phyloP scores from a whole-genome alignment of 2,888 invertebrate genomes.

The Eurytoma californica region DNA sequence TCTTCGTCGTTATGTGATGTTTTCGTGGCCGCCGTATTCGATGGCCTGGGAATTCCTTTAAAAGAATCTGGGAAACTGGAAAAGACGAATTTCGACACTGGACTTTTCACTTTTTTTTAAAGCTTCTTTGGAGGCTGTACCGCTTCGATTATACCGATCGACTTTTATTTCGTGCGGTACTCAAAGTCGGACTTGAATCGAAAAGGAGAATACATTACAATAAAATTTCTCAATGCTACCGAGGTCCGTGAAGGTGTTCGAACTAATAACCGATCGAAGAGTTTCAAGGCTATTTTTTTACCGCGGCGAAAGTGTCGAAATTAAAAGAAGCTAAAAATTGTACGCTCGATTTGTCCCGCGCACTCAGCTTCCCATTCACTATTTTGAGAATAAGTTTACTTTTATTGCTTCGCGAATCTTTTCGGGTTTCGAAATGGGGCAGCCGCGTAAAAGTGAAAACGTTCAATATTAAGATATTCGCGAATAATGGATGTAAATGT shows the following conservation, averaged over 20 bases:
- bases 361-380: not conserved
- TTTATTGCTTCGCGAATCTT: conserved; percentile 15
- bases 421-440: conserved; percentile 1
- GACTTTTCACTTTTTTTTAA: not conserved
- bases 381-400: not conserved
- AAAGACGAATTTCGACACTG: not conserved
- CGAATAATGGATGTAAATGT: conserved; percentile 26
- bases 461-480: conserved; percentile 18
- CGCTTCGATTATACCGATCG: too few relatives aligned
- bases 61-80: not conserved
- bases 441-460: not conserved
- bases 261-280: conserved; percentile 9
- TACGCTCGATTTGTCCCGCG: conserved; percentile 9
- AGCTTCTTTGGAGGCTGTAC: not conserved
- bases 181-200: too few relatives aligned
- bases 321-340: conserved; percentile 16
- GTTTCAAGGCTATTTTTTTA: conserved; percentile 32
- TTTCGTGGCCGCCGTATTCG: not conserved
- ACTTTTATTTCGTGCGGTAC: too few relatives aligned
- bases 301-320: conserved; percentile 28
- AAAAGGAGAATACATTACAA: too few relatives aligned
- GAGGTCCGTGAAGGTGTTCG: conserved; percentile 4
- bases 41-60: conserved; percentile 1
- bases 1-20: not conserved
- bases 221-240: not conserved